Evolutionary conservation across 2,888 invertebrate species (phyloP), one percentile per base, ranked within the genome.

Genomic region (Anagyrus pseudococci): DNA sequence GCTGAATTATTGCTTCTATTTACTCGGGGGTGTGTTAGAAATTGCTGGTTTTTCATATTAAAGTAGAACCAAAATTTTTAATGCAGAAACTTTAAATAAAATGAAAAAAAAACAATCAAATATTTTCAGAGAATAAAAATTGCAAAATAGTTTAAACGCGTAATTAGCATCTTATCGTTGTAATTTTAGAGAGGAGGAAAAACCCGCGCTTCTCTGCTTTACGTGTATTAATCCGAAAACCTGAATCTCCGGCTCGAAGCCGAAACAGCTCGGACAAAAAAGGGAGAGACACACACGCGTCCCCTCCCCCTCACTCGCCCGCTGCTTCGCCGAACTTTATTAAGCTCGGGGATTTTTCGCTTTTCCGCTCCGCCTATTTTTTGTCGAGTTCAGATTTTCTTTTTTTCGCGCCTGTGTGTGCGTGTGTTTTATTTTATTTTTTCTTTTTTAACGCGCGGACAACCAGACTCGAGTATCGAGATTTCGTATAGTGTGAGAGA

Each of bases 221-320:
- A n/a, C n/a, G n/a, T n/a, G 15, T 37, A 55, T 44, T 55, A 55
- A 55, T 55, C 44, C 22, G 15, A 44, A 55, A 55, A 44, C 54
- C 33, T 19, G 19, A 55, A 44, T 37, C 33, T 37, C 54, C 26
- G 6, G 44, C 43, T 44, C 54, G 29, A 44, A 55, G 26, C 20
- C 33, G 22, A 29, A 55, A 55, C 44, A 55, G 20, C 26, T 54
- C 25, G 13, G 26, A 43, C n/a, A 43, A 37, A 37, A 37, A 37
- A 37, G 15, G 15, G 15, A 37, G 15, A 37, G 2, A 37, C 8
- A 37, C 33, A 8, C 10, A 13, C 33, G 33, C 15, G 33, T 15
- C 8, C 33, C 10, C 2, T 8, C 8, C 10, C 13, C 2, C 8
- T 4, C 8, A 37, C 33, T 2, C 8, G 33, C 15, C 2, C 15